Evolutionary conservation across 2,888 invertebrate genomes (phyloP).

Genomic region (Nemotelus pantherinus): DNA sequence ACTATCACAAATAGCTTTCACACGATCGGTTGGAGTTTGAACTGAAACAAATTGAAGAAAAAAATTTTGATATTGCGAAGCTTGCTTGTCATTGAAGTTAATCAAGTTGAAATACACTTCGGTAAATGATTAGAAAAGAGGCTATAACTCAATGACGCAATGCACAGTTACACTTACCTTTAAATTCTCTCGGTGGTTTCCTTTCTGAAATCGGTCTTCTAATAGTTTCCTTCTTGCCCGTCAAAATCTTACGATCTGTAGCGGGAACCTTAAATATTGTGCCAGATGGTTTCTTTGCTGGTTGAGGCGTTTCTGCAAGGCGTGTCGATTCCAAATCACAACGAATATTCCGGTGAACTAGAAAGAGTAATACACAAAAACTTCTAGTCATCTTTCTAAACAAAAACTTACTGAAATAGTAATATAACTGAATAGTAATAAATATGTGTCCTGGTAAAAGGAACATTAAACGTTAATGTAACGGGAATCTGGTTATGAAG

Average conservation of each 20-base stretch:
- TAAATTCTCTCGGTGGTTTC: slow-evolving; percentile 10
- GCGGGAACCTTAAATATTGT: slow-evolving; percentile 22
- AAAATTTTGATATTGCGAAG: no score
- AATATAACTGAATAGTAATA: no score
- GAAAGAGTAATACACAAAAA: slow-evolving; percentile 15
- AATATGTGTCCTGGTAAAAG: no score
- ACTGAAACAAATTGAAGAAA: neutral
- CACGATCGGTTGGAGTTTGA: neutral
- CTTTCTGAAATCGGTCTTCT: slow-evolving; percentile 13
- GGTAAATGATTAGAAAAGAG: no score
- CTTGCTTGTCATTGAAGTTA: no score
- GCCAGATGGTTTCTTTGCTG: neutral
- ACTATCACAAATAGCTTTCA: neutral
- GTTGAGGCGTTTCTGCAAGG: neutral
- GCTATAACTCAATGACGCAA: no score
- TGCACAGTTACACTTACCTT: neutral
- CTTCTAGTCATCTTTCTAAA: slow-evolving; percentile 13
- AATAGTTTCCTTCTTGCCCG: neutral
- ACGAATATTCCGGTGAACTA: slow-evolving; percentile 57
- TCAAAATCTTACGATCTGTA: slow-evolving; percentile 8
- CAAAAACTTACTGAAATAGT: no score
- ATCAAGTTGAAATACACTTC: no score
- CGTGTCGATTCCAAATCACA: slow-evolving; percentile 60
- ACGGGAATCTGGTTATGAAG: no score
- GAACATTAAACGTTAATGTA: no score